Conservation (phyloP, 2,113 vertebrate species). For the Crotalus helleri region DNA sequence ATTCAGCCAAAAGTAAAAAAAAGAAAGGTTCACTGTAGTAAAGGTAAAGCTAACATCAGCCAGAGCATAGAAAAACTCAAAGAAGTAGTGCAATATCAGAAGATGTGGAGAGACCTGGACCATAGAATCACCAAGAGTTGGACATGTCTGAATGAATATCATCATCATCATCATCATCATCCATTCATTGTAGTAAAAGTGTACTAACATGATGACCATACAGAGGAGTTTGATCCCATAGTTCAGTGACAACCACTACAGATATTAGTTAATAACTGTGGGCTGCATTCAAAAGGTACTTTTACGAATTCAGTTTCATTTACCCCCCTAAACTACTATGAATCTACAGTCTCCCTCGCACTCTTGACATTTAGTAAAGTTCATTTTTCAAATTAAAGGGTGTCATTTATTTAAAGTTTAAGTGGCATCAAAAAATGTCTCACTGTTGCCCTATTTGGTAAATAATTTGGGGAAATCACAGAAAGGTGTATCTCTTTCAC, state of each 20-base stretch:
- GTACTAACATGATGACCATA: background rate
- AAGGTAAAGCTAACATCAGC: background rate
- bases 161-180: no score
- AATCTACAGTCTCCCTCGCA: background rate
- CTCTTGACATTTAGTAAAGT: conserved; percentile 23
- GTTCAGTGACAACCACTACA: background rate
- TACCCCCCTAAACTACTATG: background rate
- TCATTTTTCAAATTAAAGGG: background rate
- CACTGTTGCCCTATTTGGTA: background rate
- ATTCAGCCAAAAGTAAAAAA: background rate
- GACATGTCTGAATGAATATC: background rate
- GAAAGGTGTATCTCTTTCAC: background rate
- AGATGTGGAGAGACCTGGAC: background rate
- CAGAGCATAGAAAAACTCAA: background rate
- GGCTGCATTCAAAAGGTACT: background rate
- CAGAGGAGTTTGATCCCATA: no score
- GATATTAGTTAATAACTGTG: background rate
- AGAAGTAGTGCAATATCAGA: background rate
- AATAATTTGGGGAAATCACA: background rate
- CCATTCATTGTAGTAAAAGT: background rate
- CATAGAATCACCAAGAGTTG: background rate
- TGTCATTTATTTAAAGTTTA: conserved; percentile 17
- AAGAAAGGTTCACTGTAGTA: background rate
- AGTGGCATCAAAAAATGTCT: background rate
- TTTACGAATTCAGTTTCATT: background rate